Evolutionary conservation across 2,113 vertebrate genomes (phyloP).

Genomic region (Bettongia penicillata): DNA sequence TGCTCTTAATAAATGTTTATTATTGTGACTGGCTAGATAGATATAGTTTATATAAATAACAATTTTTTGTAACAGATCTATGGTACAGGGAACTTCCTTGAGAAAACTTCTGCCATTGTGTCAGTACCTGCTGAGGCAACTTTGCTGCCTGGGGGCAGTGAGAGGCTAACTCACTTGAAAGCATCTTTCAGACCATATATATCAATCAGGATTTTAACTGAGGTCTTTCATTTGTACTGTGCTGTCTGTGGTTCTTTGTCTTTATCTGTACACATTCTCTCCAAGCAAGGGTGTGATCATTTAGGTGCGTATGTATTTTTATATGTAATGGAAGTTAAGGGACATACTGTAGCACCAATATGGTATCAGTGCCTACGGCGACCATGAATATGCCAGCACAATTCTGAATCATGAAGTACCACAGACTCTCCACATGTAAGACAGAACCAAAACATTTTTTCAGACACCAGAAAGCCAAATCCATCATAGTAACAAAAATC

Average conservation of each 20-base stretch:
- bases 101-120: not conserved
- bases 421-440: too few relatives aligned
- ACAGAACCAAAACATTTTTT: too few relatives aligned
- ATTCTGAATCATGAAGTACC: too few relatives aligned
- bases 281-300: not conserved
- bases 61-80: not conserved
- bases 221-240: not conserved
- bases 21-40: not conserved
- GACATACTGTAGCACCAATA: not conserved
- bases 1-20: not conserved
- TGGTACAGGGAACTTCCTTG: not conserved
- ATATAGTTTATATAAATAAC: not conserved
- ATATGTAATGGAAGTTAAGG: not conserved
- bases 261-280: not conserved
- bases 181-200: not conserved
- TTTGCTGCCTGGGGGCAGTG: not conserved
- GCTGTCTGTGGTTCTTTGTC: not conserved
- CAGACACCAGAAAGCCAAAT: too few relatives aligned
- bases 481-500: too few relatives aligned
- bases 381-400: too few relatives aligned
- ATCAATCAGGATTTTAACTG: not conserved
- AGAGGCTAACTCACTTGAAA: not conserved
- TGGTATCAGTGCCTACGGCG: too few relatives aligned
- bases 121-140: not conserved
- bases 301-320: not conserved